Base-by-base conservation (phyloP, 2,797 vertebrate species). In the Lerista edwardsae region DNA sequence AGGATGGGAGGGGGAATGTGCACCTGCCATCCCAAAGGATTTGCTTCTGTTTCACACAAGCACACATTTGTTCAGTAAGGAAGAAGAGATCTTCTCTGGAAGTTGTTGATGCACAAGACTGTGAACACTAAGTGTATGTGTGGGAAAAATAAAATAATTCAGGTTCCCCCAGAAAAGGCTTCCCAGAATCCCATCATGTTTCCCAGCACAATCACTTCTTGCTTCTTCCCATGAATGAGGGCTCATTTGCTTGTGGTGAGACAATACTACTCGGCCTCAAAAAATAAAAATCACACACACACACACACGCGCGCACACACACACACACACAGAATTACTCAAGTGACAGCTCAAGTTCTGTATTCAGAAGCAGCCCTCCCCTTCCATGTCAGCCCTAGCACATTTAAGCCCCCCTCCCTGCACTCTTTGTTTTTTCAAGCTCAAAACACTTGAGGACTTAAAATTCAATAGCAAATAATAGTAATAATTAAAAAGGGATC, bases 401-500 rank as follows among this genome's bases (percentile, higher is more conserved):
- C 21, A 39, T 64, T 29, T 31, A 80, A 17, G 9, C 75, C 59
- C 27, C 39, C 68, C 57, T 57, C 62, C 59, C 80, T 64, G 29
- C 21, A 73, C 34, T 29, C 21, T 1, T 6, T 14, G 80, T 61
- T 44, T 80, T 80, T 84, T 25, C 2, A 69, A 59, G 87, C 73
- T 81, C 79, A 75, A 36, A 17, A 75, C 31, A 17, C 80, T n/a
- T 57, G 80, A 85, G 80, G 90, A 68, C 75, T 91, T 89, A 90
- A 82, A 0, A 68, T n/a, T 69, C 59, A 88, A 92, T 82, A 65
- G 72, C 41, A 65, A 44, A 44, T 44, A 44, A 44, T 44, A 44
- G 9, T 44, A 44, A 61, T 61, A 61, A 91, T 62, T 68, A 55
- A 80, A 89, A 78, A 84, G 87, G 57, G 27, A 84, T 61, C 57